These are phyloP conservation scores for Meloidogyne floridensis DNA, from an alignment of 1,140 invertebrate species.

Conservation along the genomic window DNA sequence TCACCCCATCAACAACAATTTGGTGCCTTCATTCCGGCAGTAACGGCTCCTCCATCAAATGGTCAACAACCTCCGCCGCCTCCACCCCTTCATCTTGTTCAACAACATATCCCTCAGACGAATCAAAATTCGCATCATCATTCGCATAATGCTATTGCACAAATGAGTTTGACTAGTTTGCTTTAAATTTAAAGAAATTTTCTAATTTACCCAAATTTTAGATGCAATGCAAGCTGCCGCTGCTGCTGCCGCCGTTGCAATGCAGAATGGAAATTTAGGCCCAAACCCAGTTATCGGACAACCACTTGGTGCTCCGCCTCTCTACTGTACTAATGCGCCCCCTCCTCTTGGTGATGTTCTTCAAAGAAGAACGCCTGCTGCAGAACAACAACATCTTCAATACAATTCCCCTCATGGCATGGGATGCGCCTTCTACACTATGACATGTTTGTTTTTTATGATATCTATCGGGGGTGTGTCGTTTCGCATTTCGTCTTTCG, in stretches of 20 bases:
- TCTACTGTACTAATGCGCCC: not conserved
- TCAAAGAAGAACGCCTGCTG: not conserved
- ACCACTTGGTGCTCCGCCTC: not conserved
- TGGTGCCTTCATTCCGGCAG: constrained; percentile 18
- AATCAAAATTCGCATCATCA: not conserved
- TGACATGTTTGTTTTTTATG: constrained; percentile 24
- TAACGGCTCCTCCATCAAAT: not conserved
- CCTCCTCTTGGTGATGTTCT: not conserved
- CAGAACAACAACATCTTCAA: constrained; percentile 12
- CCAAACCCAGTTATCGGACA: not conserved
- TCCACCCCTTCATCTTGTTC: not conserved
- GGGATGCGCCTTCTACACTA: constrained; percentile 32
- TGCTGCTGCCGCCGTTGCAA: constrained; percentile 8
- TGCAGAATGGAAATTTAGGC: not conserved
- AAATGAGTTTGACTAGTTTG: not conserved
- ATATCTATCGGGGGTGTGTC: no score
- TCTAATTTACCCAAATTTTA: not conserved
- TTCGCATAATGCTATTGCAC: not conserved
- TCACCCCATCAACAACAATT: constrained; percentile 3
- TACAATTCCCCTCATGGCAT: constrained; percentile 1
- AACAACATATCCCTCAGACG: not conserved
- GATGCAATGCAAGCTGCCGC: constrained; percentile 15
- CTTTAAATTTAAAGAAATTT: no score
- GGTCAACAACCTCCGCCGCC: not conserved
- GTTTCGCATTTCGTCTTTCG: no score